Evolutionary conservation across 2,888 invertebrate genomes (phyloP).

Genomic region (Lordiphosa fenestrarum): DNA sequence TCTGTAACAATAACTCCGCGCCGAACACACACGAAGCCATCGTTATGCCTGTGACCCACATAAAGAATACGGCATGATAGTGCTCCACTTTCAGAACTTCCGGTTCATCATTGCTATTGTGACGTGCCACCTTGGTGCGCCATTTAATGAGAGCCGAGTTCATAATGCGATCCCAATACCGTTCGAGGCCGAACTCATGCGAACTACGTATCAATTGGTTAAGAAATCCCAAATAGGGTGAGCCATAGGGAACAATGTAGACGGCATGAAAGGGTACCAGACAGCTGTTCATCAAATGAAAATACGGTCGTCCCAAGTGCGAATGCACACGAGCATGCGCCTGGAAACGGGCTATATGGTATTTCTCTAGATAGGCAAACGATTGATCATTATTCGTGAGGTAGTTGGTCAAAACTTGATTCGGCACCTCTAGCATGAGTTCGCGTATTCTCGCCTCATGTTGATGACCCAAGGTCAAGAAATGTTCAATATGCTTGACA

Average conservation of each 20-base stretch:
- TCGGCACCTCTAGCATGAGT: conserved; percentile 79
- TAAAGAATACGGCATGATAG: conserved; percentile 76
- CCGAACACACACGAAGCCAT: conserved; percentile 55
- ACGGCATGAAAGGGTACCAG: conserved; percentile 83
- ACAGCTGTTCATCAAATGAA: conserved; percentile 81
- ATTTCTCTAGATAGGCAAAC: conserved; percentile 82
- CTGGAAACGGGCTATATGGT: conserved; percentile 78
- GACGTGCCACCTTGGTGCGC: conserved; percentile 50
- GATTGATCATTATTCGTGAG: conserved; percentile 80
- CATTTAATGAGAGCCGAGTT: conserved; percentile 64
- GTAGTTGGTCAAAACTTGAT: conserved; percentile 78
- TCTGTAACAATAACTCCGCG: conserved; percentile 55
- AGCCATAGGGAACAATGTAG: conserved; percentile 83
- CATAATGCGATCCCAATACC: conserved; percentile 77
- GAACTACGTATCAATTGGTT: conserved; percentile 81
- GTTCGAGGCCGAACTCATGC: conserved; percentile 82
- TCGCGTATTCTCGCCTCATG: conserved; percentile 68
- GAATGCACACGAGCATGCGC: conserved; percentile 65
- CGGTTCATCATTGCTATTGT: conserved; percentile 53
- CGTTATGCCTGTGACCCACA: conserved; percentile 66
- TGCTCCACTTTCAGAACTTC: conserved; percentile 74
- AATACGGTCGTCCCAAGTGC: conserved; percentile 80
- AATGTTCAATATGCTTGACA: conserved; percentile 78
- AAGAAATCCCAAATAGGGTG: conserved; percentile 82
- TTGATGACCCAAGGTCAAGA: conserved; percentile 75